phyloP scores from a whole-genome alignment of 1,140 invertebrate genomes.

The Calephelis virginiensis region DNA sequence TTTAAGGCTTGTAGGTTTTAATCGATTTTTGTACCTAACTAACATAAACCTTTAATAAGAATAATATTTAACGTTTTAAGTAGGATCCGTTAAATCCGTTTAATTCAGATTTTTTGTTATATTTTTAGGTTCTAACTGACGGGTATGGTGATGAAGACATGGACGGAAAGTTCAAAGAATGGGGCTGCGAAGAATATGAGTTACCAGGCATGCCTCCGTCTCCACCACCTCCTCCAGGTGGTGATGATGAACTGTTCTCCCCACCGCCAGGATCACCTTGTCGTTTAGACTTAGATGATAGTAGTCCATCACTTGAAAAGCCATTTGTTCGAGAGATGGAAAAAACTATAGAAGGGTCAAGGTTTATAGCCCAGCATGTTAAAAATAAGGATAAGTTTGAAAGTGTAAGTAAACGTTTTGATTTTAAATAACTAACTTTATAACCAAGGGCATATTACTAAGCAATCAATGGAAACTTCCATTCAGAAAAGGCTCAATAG shows the following conservation, averaged over 20 bases:
- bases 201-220: constrained; percentile 82
- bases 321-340: constrained; percentile 88
- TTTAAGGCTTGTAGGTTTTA: too few species aligned
- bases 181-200: constrained; percentile 86
- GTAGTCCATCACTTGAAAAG: constrained; percentile 89
- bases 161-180: constrained; percentile 85
- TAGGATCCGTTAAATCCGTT: too few species aligned
- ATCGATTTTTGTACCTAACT: too few species aligned
- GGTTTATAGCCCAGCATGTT: constrained; percentile 96
- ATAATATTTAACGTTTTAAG: too few species aligned
- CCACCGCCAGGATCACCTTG: constrained; percentile 80
- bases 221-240: constrained; percentile 84
- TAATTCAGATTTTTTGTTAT: too few species aligned
- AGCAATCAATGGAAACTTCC: too few species aligned
- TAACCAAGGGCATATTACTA: neutral
- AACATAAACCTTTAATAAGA: too few species aligned
- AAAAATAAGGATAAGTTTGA: constrained; percentile 96
- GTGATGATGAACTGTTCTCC: constrained; percentile 90
- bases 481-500: too few species aligned
- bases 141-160: constrained; percentile 85
- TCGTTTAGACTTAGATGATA: constrained; percentile 80
- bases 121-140: constrained; percentile 81
- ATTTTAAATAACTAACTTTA: constrained; percentile 1
- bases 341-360: constrained; percentile 92
- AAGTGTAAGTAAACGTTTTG: constrained; percentile 84